A percentile compares a stretch with the other conserved stretches of the same genome.
Evolutionary conservation across 64 coral and sea anemone species (phyloP).

Genomic region (Astreopora myriophthalma): DNA sequence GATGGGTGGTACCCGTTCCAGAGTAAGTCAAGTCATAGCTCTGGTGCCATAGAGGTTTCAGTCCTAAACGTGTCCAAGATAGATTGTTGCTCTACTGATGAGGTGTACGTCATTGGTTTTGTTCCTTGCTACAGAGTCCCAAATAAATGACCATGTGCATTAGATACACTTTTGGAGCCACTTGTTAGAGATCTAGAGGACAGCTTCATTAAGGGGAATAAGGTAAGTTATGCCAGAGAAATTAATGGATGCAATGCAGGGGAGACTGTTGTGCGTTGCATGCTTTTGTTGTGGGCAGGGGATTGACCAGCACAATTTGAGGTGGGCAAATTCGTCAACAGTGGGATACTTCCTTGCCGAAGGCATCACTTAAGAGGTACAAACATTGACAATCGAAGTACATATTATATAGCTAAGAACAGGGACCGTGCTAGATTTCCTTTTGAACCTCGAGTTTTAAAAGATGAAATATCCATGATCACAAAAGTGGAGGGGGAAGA

Average conservation of each 20-base stretch:
- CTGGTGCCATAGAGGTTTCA: slow-evolving; percentile 29
- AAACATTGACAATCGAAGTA: slow-evolving; percentile 5
- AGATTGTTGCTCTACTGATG: background rate
- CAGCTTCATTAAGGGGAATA: slow-evolving; percentile 6
- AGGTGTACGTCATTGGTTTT: slow-evolving; percentile 59
- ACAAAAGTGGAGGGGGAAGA: background rate
- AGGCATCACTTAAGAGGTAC: background rate
- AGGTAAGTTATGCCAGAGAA: slow-evolving; percentile 10
- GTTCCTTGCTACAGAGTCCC: slow-evolving; percentile 2
- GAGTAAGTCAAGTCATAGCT: background rate
- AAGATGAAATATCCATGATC: background rate
- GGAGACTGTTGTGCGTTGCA: background rate
- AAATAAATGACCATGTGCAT: slow-evolving; percentile 5
- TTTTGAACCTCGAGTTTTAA: background rate
- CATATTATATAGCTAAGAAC: slow-evolving; percentile 17
- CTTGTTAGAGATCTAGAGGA: slow-evolving; percentile 31
- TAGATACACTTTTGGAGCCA: slow-evolving; percentile 51
- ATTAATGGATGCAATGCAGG: background rate
- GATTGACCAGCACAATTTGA: background rate
- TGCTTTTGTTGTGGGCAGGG: background rate
- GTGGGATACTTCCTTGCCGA: background rate
- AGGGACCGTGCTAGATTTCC: slow-evolving; percentile 18
- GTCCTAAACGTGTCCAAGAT: slow-evolving; percentile 22
- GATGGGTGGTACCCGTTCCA: slow-evolving; percentile 59
- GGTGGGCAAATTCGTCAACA: slow-evolving; percentile 17